Conservation (phyloP, 2,113 vertebrate species). For the human region DNA sequence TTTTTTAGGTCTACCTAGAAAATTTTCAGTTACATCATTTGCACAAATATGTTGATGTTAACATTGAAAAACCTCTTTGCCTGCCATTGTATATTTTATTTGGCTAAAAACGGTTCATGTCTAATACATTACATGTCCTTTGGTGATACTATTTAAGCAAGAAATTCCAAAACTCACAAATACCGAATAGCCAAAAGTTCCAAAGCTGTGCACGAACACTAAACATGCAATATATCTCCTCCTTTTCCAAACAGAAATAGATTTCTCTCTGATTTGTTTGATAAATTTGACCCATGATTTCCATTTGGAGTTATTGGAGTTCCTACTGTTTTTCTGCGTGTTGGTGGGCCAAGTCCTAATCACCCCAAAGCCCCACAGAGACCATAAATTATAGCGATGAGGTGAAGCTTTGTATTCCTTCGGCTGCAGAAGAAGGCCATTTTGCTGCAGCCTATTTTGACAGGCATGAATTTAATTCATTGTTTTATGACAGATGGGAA, state of each 20-base stretch:
- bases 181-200: conserved; percentile 93
- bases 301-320: conserved; percentile 95
- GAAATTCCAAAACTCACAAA: conserved; percentile 99
- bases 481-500: conserved; percentile 99
- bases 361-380: conserved; percentile 95
- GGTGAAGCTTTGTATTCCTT: conserved; percentile 97
- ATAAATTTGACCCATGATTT: conserved; percentile 98
- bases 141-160: conserved; percentile 96
- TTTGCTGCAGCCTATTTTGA: conserved; percentile 94
- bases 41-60: conserved; percentile 94
- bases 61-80: conserved; percentile 92
- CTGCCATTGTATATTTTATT: conserved; percentile 97
- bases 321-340: conserved; percentile 99
- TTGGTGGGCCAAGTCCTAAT: conserved; percentile 99
- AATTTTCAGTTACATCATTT: conserved; percentile 93
- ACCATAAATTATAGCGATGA: conserved; percentile 98
- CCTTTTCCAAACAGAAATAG: conserved; percentile 97
- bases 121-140: conserved; percentile 95
- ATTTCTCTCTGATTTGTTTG: conserved; percentile 96
- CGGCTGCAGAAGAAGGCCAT: conserved; percentile 90
- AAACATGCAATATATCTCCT: conserved; percentile 96
- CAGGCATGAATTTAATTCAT: conserved; percentile 98
- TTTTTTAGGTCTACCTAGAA: conserved; percentile 85
- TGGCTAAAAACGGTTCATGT: conserved; percentile 90
- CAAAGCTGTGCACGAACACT: conserved; percentile 91